Percentiles rank a stretch among this genome's conserved stretches.
phyloP scores from a whole-genome alignment of 2,113 vertebrate genomes.

The Naja naja region DNA sequence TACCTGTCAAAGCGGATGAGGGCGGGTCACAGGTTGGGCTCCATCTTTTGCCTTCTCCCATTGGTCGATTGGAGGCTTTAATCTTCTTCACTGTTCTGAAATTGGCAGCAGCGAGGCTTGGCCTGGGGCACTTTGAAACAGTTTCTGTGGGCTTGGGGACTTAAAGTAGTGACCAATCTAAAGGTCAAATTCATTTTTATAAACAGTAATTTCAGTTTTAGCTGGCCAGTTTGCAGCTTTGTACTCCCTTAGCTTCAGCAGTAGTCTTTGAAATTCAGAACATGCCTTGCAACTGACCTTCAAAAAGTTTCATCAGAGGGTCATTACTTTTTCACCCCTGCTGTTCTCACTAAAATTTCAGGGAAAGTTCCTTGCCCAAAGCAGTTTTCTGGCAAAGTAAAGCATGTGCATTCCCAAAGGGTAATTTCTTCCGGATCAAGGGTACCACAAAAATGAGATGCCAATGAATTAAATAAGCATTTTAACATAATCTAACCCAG shows the following conservation, averaged over 20 bases:
- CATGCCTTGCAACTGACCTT: not conserved
- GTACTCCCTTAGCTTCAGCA: not conserved
- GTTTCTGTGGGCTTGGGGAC: not conserved
- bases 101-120: not conserved
- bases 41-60: not conserved
- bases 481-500: not conserved
- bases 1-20: not conserved
- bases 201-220: not conserved
- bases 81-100: not conserved
- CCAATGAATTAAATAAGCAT: not conserved
- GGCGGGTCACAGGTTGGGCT: not conserved
- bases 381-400: not conserved
- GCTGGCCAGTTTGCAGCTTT: not conserved
- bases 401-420: not conserved
- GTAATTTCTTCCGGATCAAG: not conserved
- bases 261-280: slow-evolving; percentile 1
- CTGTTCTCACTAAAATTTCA: not conserved
- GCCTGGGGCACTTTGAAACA: not conserved
- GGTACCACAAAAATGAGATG: not conserved
- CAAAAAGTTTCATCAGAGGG: not conserved
- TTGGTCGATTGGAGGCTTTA: not conserved
- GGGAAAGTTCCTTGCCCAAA: not conserved
- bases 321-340: not conserved
- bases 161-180: not conserved
- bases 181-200: not conserved